Base-by-base conservation (phyloP, 2,113 vertebrate species). In the western clawed frog (Xenopus tropicalis) region DNA sequence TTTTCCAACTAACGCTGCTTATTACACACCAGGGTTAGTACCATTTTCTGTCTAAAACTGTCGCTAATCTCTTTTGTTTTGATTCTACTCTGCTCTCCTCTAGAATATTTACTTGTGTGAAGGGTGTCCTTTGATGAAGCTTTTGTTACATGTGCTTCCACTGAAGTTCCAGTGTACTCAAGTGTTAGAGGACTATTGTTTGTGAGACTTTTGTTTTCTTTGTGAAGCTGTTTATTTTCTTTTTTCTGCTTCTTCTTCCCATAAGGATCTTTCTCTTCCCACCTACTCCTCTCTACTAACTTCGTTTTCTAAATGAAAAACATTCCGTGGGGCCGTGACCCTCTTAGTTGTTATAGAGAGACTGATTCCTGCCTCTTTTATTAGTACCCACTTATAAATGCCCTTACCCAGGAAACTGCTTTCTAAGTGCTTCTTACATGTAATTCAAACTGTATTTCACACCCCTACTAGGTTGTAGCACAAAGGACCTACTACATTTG, bases 261-360 rank as follows among this genome's bases (percentile, higher is more conserved):
- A 88, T 78, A 82, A 83, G 80, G 85, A 86, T 89, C 83, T 81
- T 82, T 82, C 80, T 83, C 20, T 24, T 63, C 58, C 29, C 37
- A n/a, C 46, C 17, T 61, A 24, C 66, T 48, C 72, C 73, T 76
- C 46, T 23, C 84, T 85, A 85, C 87, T 84, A 85, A 83, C 77
- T 86, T 37, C 79, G 84, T 92, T 88, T 89, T 91, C 88, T 87
- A 84, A 89, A 88, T 91, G 87, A 90, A 90, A 90, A 85, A 79
- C 88, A 89, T 90, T 91, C 89, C 85, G 89, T 37, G 10, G 81
- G 87, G 85, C 88, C 81, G 12, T 82, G 79, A 86, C 84, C 84
- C 85, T 87, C 83, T 82, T 79, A 80, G 87, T 91, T 92, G 84
- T 91, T 91, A 85, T 86, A 88, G 86, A 83, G 81, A 81, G 87